Percentiles rank a stretch among this genome's conserved stretches.
Conservation (phyloP, 2,888 invertebrate genomes). For the Selenia dentaria region DNA sequence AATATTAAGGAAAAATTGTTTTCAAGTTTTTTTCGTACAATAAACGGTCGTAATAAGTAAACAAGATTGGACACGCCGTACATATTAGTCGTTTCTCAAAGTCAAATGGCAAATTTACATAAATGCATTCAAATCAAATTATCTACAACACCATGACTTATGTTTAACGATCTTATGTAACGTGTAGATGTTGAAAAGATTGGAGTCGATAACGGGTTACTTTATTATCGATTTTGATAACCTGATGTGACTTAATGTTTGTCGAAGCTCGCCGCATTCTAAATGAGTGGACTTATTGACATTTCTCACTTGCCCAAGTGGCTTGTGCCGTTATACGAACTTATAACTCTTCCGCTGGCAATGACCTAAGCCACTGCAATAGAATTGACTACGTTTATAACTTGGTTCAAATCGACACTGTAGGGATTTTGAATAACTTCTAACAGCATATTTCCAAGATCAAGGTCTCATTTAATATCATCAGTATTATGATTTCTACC, state of each 20-base stretch:
- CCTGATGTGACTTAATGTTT: conserved; percentile 19
- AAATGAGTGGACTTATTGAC: conserved; percentile 51
- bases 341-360: conserved; percentile 64
- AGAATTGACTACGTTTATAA: not conserved
- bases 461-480: too few species aligned
- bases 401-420: not conserved
- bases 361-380: conserved; percentile 55
- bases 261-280: conserved; percentile 6
- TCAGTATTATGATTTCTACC: too few species aligned
- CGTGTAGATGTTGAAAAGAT: conserved; percentile 29
- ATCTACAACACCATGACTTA: conserved; percentile 29
- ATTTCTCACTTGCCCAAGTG: conserved; percentile 56
- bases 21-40: conserved; percentile 13
- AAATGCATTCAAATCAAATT: conserved; percentile 32
- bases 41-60: conserved; percentile 23
- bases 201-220: conserved; percentile 23
- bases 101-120: conserved; percentile 29
- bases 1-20: conserved; percentile 21
- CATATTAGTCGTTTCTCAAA: conserved; percentile 20
- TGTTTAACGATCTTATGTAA: conserved; percentile 23
- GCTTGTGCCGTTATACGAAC: conserved; percentile 62
- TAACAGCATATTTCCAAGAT: too few species aligned
- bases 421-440: too few species aligned
- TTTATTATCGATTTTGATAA: conserved; percentile 20
- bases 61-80: conserved; percentile 19